A percentile compares a stretch with the other conserved stretches of the same genome.
phyloP scores from a whole-genome alignment of 1,140 invertebrate genomes.

The Plectrocnemia conspersa region DNA sequence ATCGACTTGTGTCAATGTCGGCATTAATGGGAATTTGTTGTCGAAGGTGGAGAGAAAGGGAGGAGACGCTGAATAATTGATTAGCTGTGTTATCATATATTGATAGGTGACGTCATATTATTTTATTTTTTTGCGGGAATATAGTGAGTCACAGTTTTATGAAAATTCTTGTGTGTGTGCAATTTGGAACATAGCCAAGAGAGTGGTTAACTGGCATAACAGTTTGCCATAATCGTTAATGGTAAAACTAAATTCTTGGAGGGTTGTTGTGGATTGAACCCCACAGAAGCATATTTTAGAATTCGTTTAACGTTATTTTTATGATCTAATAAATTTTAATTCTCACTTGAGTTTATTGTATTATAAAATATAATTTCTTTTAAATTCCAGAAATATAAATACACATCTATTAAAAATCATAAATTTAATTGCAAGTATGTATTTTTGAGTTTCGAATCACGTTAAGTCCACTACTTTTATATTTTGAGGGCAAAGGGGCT shows the following conservation, averaged over 20 bases:
- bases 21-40: constrained; percentile 20
- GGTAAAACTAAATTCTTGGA: constrained; percentile 11
- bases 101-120: background rate
- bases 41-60: constrained; percentile 5
- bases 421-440: background rate
- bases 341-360: too few relatives aligned
- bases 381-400: background rate
- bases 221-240: constrained; percentile 21
- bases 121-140: constrained; percentile 4
- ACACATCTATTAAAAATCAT: background rate
- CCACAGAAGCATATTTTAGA: constrained; percentile 1
- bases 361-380: background rate
- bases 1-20: constrained; percentile 16
- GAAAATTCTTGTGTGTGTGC: background rate
- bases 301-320: too few relatives aligned
- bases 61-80: background rate
- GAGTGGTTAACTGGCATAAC: constrained; percentile 8
- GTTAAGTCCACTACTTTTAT: too few relatives aligned
- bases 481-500: too few relatives aligned
- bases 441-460: background rate
- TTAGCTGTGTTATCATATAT: constrained; percentile 1
- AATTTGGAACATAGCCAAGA: constrained; percentile 6
- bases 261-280: background rate
- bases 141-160: background rate
- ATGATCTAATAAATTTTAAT: too few relatives aligned